Percentiles rank a stretch among this genome's conserved stretches.
These are phyloP conservation scores for Mycteria americana DNA, from an alignment of 2,797 vertebrate genomes.

Conservation along the genomic window DNA sequence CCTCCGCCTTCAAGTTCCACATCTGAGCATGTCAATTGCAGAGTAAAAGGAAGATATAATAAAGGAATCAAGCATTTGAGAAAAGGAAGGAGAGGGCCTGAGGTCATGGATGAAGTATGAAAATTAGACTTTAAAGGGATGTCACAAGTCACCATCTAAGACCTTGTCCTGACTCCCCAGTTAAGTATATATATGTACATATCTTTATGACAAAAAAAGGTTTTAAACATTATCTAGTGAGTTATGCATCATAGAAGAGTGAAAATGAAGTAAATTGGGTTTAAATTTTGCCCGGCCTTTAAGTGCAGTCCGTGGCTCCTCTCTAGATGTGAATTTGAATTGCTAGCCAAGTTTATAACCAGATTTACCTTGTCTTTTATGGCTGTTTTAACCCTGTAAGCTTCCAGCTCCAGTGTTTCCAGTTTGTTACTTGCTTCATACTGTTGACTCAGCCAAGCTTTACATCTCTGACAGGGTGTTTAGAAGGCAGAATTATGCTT, in stretches of 20 bases:
- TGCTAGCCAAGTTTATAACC: neutral
- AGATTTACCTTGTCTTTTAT: neutral
- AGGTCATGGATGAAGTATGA: constrained; percentile 63
- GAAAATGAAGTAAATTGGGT: neutral
- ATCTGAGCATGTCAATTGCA: constrained; percentile 44
- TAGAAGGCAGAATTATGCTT: neutral
- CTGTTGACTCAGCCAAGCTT: neutral
- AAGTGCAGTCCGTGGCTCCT: neutral
- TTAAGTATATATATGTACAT: constrained; percentile 49
- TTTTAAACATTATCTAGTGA: neutral
- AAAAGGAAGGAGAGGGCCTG: constrained; percentile 59
- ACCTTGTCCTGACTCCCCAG: constrained; percentile 56
- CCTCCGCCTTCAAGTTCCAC: constrained; percentile 41
- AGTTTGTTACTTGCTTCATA: neutral
- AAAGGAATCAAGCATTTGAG: constrained; percentile 51
- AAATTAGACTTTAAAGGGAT: constrained; percentile 66
- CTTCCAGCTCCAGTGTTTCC: neutral
- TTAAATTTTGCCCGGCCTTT: neutral
- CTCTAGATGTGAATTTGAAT: neutral
- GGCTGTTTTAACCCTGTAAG: neutral
- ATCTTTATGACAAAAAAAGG: neutral
- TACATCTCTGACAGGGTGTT: neutral
- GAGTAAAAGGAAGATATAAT: constrained; percentile 53
- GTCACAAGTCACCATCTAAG: constrained; percentile 56
- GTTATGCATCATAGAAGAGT: neutral